Evolutionary conservation across 2,113 vertebrate genomes (phyloP).

Genomic region (Tetraodon nigroviridis): DNA sequence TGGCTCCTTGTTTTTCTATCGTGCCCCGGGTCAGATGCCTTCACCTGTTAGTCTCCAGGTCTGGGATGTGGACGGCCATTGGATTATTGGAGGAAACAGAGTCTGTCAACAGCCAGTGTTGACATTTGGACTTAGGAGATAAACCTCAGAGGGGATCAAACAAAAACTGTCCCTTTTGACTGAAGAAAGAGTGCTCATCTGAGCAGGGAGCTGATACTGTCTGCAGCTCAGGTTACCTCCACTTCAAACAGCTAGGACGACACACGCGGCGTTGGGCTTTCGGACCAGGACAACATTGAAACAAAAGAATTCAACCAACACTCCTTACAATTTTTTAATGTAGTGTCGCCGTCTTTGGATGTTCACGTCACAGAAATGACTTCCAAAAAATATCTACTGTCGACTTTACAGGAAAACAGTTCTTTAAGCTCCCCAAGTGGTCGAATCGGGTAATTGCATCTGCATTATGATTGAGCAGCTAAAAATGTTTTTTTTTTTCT

Average conservation of each 20-base stretch:
- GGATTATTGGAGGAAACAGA: slow-evolving; percentile 51
- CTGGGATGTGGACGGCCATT: slow-evolving; percentile 34
- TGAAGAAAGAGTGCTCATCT: slow-evolving; percentile 24
- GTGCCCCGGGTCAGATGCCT: slow-evolving; percentile 49
- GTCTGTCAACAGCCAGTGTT: slow-evolving; percentile 64
- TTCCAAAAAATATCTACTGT: too few relatives aligned
- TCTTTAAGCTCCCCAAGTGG: too few relatives aligned
- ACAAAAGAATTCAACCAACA: too few relatives aligned
- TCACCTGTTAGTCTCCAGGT: slow-evolving; percentile 41
- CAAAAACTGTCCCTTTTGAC: slow-evolving; percentile 45
- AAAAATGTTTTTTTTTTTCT: too few relatives aligned
- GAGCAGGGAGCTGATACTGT: background rate
- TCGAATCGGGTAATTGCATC: too few relatives aligned
- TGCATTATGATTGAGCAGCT: too few relatives aligned
- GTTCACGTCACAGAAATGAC: too few relatives aligned
- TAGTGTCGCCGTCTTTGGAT: too few relatives aligned
- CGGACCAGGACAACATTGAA: too few relatives aligned
- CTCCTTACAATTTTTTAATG: too few relatives aligned
- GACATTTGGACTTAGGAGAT: slow-evolving; percentile 64
- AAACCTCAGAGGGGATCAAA: slow-evolving; percentile 65
- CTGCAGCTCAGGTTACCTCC: slow-evolving; percentile 30
- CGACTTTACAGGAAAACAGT: too few relatives aligned
- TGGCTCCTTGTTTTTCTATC: slow-evolving; percentile 48
- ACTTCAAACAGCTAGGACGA: slow-evolving; percentile 33
- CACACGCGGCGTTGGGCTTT: slow-evolving; percentile 23